Evolutionary conservation across 2,888 invertebrate genomes (phyloP), one percentile per base, ranked within the genome.

Genomic region (Theodoxus fluviatilis): DNA sequence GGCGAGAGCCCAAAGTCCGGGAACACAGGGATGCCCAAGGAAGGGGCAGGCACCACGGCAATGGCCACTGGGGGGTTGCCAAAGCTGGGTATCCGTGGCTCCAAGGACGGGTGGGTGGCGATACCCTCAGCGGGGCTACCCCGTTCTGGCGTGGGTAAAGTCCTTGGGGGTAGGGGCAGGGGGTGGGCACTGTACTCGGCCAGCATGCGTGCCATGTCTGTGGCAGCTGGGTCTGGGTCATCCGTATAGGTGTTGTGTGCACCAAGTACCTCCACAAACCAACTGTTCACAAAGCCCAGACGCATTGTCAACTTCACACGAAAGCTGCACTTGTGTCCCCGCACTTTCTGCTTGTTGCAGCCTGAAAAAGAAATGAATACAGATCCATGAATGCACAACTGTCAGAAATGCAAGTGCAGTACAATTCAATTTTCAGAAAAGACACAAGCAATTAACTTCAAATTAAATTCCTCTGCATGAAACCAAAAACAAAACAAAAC

Each of bases 191-290:
- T 72, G 59, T 74, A 74, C 49, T 71, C 73, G 12, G 71, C 69
- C 40, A 71, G 28, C 66, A 72, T 72, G 31, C 33, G 69, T 35
- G 47, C 67, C 66, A 67, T 38, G 33, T 67, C 68, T 61, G 52
- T 68, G 37, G 69, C 71, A 2, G 74, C 33, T 9, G 66, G 65
- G 25, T 71, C 70, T 7, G 67, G 68, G n/a, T 67, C 71, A 4
- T 71, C 72, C 18, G 69, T 73, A 63, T 73, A 75, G 37, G 63
- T 67, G 63, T 73, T 79, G 72, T 83, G 83, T 63, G 79, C 78
- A n/a, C 83, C 83, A 61, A 81, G 78, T 40, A 81, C 78, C 71
- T 83, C 83, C 9, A 83, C 83, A 69, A 81, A 83, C 83, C 83
- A 83, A 76, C 75, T 78, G 52, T 83, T 81, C 25, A 81, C 81